phyloP scores from a whole-genome alignment of 2,113 vertebrate genomes.

The Phasianus colchicus region DNA sequence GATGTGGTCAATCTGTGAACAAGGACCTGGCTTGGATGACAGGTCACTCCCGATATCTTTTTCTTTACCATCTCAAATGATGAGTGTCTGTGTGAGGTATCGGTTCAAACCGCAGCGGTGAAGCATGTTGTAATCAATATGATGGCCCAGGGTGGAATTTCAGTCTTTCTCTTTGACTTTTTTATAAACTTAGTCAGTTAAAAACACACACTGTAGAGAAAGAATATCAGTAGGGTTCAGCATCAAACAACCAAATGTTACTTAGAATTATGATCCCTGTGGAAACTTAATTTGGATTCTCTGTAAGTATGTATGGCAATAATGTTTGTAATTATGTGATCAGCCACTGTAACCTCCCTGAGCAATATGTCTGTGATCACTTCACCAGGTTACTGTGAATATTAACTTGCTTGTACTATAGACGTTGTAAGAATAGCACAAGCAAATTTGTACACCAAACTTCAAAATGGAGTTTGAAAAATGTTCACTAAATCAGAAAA shows the following conservation, averaged over 20 bases:
- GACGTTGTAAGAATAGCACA: not conserved
- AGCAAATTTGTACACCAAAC: not conserved
- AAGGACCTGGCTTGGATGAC: constrained; percentile 35
- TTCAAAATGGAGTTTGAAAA: not conserved
- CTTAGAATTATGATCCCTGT: not conserved
- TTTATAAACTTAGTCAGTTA: constrained; percentile 46
- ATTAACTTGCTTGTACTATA: not conserved
- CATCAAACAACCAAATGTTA: not conserved
- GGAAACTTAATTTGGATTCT: not conserved
- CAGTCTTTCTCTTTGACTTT: constrained; percentile 51
- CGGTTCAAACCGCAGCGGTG: accelerated
- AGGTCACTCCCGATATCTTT: constrained; percentile 53
- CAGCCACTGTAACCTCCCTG: not conserved
- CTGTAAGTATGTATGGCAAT: not conserved
- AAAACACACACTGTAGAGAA: not conserved
- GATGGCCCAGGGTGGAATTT: constrained; percentile 61
- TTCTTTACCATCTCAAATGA: constrained; percentile 61
- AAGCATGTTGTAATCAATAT: constrained; percentile 60
- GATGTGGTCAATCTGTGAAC: not conserved
- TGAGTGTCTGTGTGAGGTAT: not conserved
- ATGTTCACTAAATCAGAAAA: not conserved
- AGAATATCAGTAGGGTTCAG: not conserved
- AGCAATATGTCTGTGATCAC: not conserved
- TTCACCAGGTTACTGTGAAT: not conserved
- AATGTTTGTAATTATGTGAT: not conserved